phyloP scores from a whole-genome alignment of 2,113 vertebrate species.

The Chrysochloris asiatica region DNA sequence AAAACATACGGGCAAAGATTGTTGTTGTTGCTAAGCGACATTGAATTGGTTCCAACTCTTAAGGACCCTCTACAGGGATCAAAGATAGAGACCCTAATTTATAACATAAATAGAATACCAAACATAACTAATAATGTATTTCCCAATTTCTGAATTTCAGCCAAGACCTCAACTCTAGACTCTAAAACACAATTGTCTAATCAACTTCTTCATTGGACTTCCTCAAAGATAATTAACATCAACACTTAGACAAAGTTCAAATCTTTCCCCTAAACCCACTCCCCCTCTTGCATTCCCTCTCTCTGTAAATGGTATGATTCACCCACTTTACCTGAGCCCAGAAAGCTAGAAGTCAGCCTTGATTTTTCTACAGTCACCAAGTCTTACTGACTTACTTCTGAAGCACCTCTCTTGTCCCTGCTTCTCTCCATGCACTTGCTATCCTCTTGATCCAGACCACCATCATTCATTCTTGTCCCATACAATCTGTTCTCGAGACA shows the following conservation, averaged over 20 bases:
- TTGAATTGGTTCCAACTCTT: too few relatives aligned
- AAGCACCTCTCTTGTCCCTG: neutral
- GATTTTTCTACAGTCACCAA: slow-evolving; percentile 2
- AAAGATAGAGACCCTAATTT: too few relatives aligned
- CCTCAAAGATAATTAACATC: neutral
- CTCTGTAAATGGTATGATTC: neutral
- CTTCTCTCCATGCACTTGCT: neutral
- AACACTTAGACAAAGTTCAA: neutral
- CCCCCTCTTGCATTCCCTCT: neutral
- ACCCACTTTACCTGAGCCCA: neutral
- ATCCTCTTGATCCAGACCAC: neutral
- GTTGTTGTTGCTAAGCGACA: too few relatives aligned
- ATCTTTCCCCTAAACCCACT: neutral
- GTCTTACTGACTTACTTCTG: neutral
- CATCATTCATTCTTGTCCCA: neutral
- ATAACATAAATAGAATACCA: too few relatives aligned
- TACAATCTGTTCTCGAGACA: neutral
- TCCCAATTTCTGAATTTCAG: neutral
- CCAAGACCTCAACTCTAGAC: neutral
- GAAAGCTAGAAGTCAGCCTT: slow-evolving; percentile 15
- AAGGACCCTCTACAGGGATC: too few relatives aligned
- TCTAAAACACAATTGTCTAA: neutral
- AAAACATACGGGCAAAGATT: too few relatives aligned
- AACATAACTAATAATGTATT: too few relatives aligned
- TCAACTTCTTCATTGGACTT: neutral